Conservation (phyloP, 2,888 invertebrate genomes). For the Labia minor region DNA sequence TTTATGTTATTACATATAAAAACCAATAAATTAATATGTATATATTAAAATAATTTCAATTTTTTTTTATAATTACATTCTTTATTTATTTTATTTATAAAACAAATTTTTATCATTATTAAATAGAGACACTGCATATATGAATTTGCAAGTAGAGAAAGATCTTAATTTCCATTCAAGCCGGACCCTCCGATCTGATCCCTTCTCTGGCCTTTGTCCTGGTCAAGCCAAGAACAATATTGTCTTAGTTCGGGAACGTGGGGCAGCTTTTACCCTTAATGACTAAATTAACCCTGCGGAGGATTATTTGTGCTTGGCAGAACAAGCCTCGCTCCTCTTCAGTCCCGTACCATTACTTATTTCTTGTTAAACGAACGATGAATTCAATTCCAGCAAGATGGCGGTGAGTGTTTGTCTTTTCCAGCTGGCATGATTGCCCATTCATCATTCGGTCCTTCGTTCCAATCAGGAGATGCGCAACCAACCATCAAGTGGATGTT, state of each 20-base stretch:
- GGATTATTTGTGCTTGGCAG: too few relatives aligned
- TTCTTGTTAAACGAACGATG: constrained; percentile 13
- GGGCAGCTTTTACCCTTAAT: background rate
- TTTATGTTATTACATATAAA: too few relatives aligned
- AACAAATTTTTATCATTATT: background rate
- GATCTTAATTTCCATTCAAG: constrained; percentile 1
- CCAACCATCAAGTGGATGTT: background rate
- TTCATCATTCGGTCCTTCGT: background rate
- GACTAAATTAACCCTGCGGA: constrained; percentile 3
- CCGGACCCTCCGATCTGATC: background rate
- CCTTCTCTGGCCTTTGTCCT: background rate
- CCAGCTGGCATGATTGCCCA: background rate
- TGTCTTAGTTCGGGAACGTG: background rate
- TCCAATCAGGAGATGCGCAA: background rate
- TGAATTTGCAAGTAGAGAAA: background rate
- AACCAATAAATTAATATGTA: too few relatives aligned
- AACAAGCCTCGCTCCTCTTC: too few relatives aligned
- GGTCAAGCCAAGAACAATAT: constrained; percentile 8
- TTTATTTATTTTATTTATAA: background rate
- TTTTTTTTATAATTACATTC: background rate
- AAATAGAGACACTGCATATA: background rate
- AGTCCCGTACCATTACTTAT: background rate
- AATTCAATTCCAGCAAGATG: constrained; percentile 1
- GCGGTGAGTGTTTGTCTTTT: background rate
- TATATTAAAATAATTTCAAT: background rate